Base-by-base conservation (phyloP, 53 echinoderm and acorn worm genomes). In the Hippasteria phrygiana region DNA sequence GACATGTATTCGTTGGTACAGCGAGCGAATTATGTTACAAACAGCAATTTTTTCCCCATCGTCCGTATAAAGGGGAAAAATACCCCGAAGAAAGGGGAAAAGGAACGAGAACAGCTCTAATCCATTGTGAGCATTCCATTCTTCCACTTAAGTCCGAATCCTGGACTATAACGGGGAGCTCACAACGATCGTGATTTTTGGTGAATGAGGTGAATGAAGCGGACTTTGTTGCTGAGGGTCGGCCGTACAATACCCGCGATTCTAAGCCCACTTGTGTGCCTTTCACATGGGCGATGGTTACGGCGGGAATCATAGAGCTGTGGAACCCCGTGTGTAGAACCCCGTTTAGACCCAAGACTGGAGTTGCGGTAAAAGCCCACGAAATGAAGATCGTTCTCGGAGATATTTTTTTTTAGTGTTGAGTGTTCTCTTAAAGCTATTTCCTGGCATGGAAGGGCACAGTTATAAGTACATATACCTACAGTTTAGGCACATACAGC, bases 101-200 rank as follows among this genome's bases (percentile, higher is more conserved):
- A 28, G 80, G 39, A 1, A 80, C 29, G 37, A 10, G 59, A 79
- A 35, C 36, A 41, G 28, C 38, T n/a, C 31, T 62, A 80, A 80
- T 80, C 59, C 42, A 62, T 80, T 80, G 80, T 80, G 53, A 0
- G 16, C 51, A 17, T 59, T 62, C 59, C 80, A 56, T 56, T 28
- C 80, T 35, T 32, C 29, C 39, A 0, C 18, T 27, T 35, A 77
- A 77, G 29, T 46, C 55, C 8, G 55, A 77, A 77, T 77, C 54
- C 77, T 22, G 54, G 28, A 43, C 38, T 59, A 62, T 59, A 80
- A 80, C 56, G n/a, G 62, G 8, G n/a, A 54, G 12, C 77, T 55
- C 12, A 53, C 53, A 77, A 55, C 43, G 45, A 46, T 28, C 31
- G 74, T 46, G 74, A 74, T 74, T 33, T 46, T 74, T 74, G 46